A percentile compares a stretch with the other conserved stretches of the same genome.
Evolutionary conservation across 2,888 invertebrate species (phyloP).

Genomic region (Apeira syringaria): DNA sequence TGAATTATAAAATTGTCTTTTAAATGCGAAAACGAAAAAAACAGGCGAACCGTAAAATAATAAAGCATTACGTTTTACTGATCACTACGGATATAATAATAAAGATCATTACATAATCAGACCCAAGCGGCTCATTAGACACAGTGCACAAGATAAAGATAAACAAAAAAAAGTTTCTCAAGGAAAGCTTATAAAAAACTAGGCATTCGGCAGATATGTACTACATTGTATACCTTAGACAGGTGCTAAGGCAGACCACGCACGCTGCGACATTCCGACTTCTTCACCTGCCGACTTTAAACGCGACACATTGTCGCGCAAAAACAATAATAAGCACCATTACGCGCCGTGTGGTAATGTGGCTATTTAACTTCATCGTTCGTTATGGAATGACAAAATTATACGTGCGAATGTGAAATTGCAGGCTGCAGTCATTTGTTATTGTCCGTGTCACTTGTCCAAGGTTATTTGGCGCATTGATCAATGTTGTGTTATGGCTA

Average conservation of each 20-base stretch:
- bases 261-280: constrained; percentile 33
- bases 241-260: constrained; percentile 40
- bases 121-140: neutral
- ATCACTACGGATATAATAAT: neutral
- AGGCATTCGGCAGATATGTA: constrained; percentile 27
- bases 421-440: constrained; percentile 28
- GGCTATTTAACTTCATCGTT: constrained; percentile 44
- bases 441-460: too few species aligned
- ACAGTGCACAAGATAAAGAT: constrained; percentile 1
- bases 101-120: neutral
- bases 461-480: constrained; percentile 28
- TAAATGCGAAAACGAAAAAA: neutral
- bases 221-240: constrained; percentile 22
- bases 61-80: neutral
- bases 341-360: constrained; percentile 39
- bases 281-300: constrained; percentile 37
- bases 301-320: constrained; percentile 44
- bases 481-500: constrained; percentile 18
- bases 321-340: constrained; percentile 55
- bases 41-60: neutral
- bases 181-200: constrained; percentile 15
- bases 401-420: constrained; percentile 21
- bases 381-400: constrained; percentile 39
- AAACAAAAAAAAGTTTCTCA: constrained; percentile 2
- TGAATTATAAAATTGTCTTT: too few species aligned